Conservation (phyloP, 2,113 vertebrate genomes). For the Anseranas semipalmata region DNA sequence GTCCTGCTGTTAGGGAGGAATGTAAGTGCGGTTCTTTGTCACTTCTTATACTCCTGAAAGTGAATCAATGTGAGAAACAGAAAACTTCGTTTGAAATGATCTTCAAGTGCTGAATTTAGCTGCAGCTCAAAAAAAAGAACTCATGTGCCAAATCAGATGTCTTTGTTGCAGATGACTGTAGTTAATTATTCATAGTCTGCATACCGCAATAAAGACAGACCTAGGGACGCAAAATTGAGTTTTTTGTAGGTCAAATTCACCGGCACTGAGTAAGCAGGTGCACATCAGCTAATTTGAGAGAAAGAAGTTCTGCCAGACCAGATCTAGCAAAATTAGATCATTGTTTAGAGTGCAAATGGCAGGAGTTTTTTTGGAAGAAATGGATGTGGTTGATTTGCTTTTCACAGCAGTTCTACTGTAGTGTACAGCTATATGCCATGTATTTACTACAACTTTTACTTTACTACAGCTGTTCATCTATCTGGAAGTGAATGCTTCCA, state of each 20-base stretch:
- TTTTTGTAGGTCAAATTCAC: not conserved
- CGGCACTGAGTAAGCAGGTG: not conserved
- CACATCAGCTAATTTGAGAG: not conserved
- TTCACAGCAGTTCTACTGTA: not conserved
- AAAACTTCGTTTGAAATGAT: not conserved
- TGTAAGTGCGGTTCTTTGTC: not conserved
- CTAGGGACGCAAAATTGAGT: not conserved
- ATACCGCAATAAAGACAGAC: not conserved
- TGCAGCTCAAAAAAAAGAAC: not conserved
- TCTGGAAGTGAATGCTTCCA: not conserved
- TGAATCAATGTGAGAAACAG: not conserved
- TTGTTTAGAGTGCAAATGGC: not conserved
- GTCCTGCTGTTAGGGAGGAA: not conserved
- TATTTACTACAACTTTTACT: constrained; percentile 15
- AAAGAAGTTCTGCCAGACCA: not conserved
- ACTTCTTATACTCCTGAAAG: not conserved
- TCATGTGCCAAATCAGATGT: not conserved
- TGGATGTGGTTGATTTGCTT: not conserved
- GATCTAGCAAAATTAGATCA: not conserved
- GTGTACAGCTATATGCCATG: not conserved
- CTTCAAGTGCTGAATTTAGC: not conserved
- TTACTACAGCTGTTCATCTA: not conserved
- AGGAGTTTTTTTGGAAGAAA: not conserved
- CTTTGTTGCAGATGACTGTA: not conserved
- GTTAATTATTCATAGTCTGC: not conserved